A percentile compares a stretch with the other conserved stretches of the same genome.
These are phyloP conservation scores for Mamestra brassicae DNA, from an alignment of 2,888 invertebrate genomes.

Conservation along the genomic window DNA sequence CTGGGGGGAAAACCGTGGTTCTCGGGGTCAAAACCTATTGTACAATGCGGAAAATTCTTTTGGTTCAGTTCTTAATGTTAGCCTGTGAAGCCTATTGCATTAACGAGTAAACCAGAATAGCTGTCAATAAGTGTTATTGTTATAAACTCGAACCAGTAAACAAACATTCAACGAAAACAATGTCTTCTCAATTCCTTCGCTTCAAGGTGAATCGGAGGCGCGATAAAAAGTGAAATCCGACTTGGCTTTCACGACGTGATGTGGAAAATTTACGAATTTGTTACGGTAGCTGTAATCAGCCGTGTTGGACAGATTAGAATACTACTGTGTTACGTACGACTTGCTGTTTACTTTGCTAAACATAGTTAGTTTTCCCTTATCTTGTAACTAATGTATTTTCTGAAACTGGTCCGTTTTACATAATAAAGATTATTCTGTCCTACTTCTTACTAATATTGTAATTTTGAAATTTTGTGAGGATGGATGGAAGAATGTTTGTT, in stretches of 20 bases:
- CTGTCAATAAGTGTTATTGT: no score
- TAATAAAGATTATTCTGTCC: neutral
- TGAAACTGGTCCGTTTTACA: neutral
- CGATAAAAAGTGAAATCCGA: constrained; percentile 54
- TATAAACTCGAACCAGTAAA: no score
- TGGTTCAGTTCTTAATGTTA: no score
- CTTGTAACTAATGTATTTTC: neutral
- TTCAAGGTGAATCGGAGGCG: constrained; percentile 21
- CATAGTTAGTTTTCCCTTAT: no score
- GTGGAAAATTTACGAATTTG: constrained; percentile 51
- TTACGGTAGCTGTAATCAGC: constrained; percentile 38
- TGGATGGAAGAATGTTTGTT: neutral
- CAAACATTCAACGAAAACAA: constrained; percentile 8
- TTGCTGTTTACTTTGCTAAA: constrained; percentile 1
- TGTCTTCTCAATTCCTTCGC: constrained; percentile 18
- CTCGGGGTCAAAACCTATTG: no score
- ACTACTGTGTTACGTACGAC: neutral
- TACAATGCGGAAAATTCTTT: no score
- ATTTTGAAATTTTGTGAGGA: neutral
- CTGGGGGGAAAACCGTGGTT: no score
- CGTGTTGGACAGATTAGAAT: constrained; percentile 5
- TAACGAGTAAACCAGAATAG: no score
- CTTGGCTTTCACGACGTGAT: constrained; percentile 29
- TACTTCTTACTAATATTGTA: no score
- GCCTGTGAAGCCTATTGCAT: no score